phyloP scores from a whole-genome alignment of 2,797 vertebrate genomes.

The Clarias pachynema region DNA sequence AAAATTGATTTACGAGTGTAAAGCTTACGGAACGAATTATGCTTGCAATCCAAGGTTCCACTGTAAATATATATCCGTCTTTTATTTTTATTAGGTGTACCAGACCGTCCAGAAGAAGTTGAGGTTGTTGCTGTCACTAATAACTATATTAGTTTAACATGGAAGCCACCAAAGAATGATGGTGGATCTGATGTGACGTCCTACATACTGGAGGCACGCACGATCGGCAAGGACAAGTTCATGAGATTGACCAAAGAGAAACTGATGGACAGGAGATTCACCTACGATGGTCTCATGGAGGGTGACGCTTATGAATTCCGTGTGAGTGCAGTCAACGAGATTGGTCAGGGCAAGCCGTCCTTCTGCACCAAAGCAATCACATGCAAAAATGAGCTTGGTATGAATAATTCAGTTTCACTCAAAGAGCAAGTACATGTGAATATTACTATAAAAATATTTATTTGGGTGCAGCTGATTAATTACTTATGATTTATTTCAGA shows the following conservation, averaged over 20 bases:
- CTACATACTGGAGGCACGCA: constrained; percentile 91
- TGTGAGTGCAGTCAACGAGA: constrained; percentile 91
- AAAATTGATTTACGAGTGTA: no score
- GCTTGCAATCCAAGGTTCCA: no score
- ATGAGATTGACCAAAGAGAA: constrained; percentile 87
- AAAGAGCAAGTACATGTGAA: constrained; percentile 4
- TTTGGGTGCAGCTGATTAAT: not conserved
- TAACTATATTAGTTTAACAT: constrained; percentile 84
- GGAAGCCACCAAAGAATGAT: constrained; percentile 92
- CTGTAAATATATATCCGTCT: not conserved
- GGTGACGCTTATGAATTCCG: constrained; percentile 94
- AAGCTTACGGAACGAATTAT: no score
- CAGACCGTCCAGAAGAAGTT: constrained; percentile 95
- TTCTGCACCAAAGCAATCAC: constrained; percentile 95
- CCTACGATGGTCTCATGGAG: constrained; percentile 86
- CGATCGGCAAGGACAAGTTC: constrained; percentile 96
- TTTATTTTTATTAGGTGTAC: constrained; percentile 77
- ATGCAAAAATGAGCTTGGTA: constrained; percentile 95
- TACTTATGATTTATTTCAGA: constrained; percentile 73
- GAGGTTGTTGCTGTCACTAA: constrained; percentile 90
- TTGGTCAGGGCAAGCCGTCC: constrained; percentile 93
- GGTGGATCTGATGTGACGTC: constrained; percentile 93
- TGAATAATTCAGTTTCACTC: constrained; percentile 44
- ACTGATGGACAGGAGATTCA: constrained; percentile 89
- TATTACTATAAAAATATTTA: not conserved